Evolutionary conservation across 2,888 invertebrate genomes (phyloP), one percentile per base, ranked within the genome.

Genomic region (Agriopis leucophaearia): DNA sequence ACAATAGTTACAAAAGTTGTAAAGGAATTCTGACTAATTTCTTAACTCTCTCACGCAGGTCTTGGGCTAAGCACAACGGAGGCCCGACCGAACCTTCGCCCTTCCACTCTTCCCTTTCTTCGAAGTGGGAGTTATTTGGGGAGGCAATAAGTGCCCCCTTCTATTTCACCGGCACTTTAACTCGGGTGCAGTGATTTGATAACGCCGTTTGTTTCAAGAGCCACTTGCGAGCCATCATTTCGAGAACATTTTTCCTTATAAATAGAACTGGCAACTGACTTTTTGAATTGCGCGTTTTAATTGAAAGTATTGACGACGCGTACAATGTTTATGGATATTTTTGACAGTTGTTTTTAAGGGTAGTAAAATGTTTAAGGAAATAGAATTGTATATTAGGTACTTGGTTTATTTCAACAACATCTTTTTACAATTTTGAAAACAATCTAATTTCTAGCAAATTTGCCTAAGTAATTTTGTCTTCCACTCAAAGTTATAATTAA

Each of bases 171-270:
- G 91, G 88, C 88, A 89, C 91, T 91, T 91, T 88, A 91, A 91
- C 90, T 89, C 83, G 88, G 90, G 89, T 90, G 93, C 91, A 92
- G 87, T 92, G 93, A 92, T 93, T 93, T 92, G 92, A 92, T 92
- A 93, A 92, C 90, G 87, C 90, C 91, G 90, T 92, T 92, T 92
- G 91, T 92, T 91, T 88, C 89, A 87, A 92, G 91, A 82, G 84
- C 85, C 84, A 84, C 87, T 89, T 82, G 79, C 79, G 80, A 83
- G 82, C 86, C 85, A 88, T 87, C 87, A 86, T 87, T 88, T 84
- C 78, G 76, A 78, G 83, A 84, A 78, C 81, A 75, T 81, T 88
- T 88, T 86, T 87, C 72, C 66, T 87, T 84, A 76, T 78, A 79
- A 83, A 80, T 78, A 76, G 76, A 79, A 79, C 77, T 75, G 67